A percentile compares a stretch with the other conserved stretches of the same genome.
phyloP scores from a whole-genome alignment of 2,797 vertebrate genomes.

The Strix occidentalis region DNA sequence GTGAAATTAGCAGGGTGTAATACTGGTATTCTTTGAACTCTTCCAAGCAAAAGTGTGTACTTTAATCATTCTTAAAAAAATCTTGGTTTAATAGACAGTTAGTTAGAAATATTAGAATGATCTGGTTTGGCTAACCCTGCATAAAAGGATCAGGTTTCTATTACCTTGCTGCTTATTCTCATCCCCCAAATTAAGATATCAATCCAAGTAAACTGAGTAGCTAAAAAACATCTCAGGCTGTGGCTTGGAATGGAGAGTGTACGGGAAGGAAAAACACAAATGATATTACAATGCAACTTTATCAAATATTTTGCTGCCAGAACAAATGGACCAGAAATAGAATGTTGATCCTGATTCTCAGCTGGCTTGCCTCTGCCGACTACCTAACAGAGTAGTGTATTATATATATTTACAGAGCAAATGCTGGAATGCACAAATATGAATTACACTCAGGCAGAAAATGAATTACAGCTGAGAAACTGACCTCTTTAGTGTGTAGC shows the following conservation, averaged over 20 bases:
- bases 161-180: neutral
- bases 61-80: neutral
- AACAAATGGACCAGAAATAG: neutral
- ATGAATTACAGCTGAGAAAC: neutral
- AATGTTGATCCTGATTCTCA: neutral
- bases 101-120: neutral
- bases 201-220: neutral
- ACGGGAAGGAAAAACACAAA: neutral
- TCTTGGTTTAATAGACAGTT: neutral
- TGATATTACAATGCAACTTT: neutral
- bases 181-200: neutral
- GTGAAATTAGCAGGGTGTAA: neutral
- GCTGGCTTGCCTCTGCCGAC: neutral
- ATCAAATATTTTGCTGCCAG: neutral
- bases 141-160: neutral
- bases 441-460: neutral
- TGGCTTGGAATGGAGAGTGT: neutral
- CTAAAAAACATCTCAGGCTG: neutral
- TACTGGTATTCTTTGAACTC: neutral
- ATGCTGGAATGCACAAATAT: neutral
- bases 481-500: neutral
- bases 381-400: neutral
- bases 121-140: neutral
- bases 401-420: neutral
- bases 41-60: neutral